These are phyloP conservation scores for Acronicta leporina DNA, from an alignment of 2,888 invertebrate genomes.

Conservation along the genomic window DNA sequence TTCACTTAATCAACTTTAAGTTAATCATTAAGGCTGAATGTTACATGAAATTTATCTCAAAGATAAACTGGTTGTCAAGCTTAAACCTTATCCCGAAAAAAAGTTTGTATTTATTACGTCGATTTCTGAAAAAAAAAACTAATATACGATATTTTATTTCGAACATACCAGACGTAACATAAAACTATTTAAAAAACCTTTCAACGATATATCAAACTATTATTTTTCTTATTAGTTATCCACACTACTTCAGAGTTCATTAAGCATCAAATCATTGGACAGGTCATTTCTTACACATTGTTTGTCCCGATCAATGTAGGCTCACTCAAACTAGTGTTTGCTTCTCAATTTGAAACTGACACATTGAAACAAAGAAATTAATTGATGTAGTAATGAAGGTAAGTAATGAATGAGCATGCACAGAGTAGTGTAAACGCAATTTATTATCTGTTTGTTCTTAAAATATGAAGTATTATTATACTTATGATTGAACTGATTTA, in stretches of 20 bases:
- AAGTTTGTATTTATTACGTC: too few relatives aligned
- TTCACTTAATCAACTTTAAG: too few relatives aligned
- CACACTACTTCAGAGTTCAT: conserved; percentile 79
- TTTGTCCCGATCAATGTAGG: conserved; percentile 72
- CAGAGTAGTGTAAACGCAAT: conserved; percentile 61
- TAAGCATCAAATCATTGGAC: conserved; percentile 77
- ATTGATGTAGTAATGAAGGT: conserved; percentile 86
- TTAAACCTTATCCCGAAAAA: too few relatives aligned
- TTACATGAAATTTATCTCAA: too few relatives aligned
- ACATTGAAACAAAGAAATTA: conserved; percentile 87
- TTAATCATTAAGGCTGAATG: too few relatives aligned
- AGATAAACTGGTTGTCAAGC: too few relatives aligned
- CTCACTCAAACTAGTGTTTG: conserved; percentile 81
- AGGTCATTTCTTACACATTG: conserved; percentile 80
- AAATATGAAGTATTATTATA: neutral
- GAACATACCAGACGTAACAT: conserved; percentile 10
- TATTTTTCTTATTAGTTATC: conserved; percentile 79
- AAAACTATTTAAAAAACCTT: conserved; percentile 47
- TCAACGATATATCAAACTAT: conserved; percentile 62
- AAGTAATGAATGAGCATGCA: conserved; percentile 77
- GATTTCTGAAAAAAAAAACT: too few relatives aligned
- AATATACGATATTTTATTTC: too few relatives aligned
- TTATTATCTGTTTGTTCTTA: neutral
- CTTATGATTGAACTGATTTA: too few relatives aligned
- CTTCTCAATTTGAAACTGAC: conserved; percentile 87